Evolutionary conservation across 2,797 vertebrate species (phyloP).

Genomic region (Microctenopoma stevenorrisi): DNA sequence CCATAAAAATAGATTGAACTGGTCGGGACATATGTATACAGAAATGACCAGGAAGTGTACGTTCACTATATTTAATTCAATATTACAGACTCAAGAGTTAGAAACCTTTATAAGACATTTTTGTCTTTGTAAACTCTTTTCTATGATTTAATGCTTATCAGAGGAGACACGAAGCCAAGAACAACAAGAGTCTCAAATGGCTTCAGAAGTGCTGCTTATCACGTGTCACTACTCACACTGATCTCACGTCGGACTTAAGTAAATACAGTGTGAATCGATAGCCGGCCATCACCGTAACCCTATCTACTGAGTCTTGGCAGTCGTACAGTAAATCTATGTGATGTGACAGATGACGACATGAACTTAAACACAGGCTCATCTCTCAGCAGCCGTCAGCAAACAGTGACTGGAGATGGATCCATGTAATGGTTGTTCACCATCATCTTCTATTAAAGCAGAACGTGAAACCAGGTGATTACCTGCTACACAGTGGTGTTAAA

Average conservation of each 20-base stretch:
- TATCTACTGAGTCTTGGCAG: slow-evolving; percentile 39
- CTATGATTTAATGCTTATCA: slow-evolving; percentile 28
- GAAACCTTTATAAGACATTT: too few relatives aligned
- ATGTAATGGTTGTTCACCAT: slow-evolving; percentile 18
- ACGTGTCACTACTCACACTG: slow-evolving; percentile 39
- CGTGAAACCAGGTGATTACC: slow-evolving; percentile 51
- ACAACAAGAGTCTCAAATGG: slow-evolving; percentile 37
- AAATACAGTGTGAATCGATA: slow-evolving; percentile 60
- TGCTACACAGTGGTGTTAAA: slow-evolving; percentile 13
- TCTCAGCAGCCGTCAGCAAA: slow-evolving; percentile 33
- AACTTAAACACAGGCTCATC: slow-evolving; percentile 44
- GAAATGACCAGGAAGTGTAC: too few relatives aligned
- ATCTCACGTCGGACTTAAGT: slow-evolving; percentile 38
- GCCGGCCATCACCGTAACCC: slow-evolving; percentile 42
- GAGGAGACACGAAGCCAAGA: slow-evolving; percentile 38
- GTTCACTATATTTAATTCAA: not conserved
- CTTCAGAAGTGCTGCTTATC: slow-evolving; percentile 38
- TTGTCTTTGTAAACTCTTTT: slow-evolving; percentile 6
- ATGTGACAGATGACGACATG: slow-evolving; percentile 30
- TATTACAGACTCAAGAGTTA: not conserved
- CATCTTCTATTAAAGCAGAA: slow-evolving; percentile 31
- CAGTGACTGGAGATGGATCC: slow-evolving; percentile 20
- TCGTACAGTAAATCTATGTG: slow-evolving; percentile 50
- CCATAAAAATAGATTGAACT: too few relatives aligned
- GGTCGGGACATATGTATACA: too few relatives aligned